These are phyloP conservation scores for Pseudobourletiella spinata DNA, from an alignment of 1,140 invertebrate genomes.

Conservation along the genomic window DNA sequence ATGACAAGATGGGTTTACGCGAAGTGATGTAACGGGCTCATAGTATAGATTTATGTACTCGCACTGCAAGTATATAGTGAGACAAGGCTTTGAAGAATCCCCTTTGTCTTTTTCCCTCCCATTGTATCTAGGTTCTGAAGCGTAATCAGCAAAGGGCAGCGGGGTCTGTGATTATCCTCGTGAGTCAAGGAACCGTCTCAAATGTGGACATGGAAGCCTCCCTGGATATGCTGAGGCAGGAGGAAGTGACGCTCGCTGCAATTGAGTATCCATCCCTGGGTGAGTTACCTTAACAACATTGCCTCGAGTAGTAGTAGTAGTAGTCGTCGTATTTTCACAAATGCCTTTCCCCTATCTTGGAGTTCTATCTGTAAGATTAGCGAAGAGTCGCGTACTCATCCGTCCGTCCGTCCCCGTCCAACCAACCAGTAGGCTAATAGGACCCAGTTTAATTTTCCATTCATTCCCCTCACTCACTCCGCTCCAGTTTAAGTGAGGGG, in stretches of 20 bases:
- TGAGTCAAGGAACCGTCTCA: constrained; percentile 36
- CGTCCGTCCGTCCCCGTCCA: no score
- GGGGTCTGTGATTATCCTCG: constrained; percentile 48
- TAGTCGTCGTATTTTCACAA: no score
- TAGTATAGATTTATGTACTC: no score
- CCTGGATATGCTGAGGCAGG: constrained; percentile 26
- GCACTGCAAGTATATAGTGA: no score
- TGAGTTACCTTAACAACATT: constrained; percentile 20
- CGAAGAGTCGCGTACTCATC: no score
- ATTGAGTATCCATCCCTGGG: constrained; percentile 37
- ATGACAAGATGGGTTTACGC: constrained; percentile 20
- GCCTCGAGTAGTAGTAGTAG: no score
- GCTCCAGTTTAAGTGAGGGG: no score
- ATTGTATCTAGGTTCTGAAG: constrained; percentile 42
- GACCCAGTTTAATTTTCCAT: no score
- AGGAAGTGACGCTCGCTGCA: constrained; percentile 33
- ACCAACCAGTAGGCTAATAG: no score
- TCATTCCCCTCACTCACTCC: no score
- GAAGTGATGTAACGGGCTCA: no score
- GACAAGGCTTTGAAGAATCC: no score
- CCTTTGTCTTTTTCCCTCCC: constrained; percentile 1
- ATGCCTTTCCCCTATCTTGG: not conserved
- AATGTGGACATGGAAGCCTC: constrained; percentile 34
- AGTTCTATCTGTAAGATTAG: not conserved
- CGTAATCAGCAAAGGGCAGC: constrained; percentile 42